A percentile compares a stretch with the other conserved stretches of the same genome.
Conservation (phyloP, 2,888 invertebrate species). For the Platycheirus albimanus region DNA sequence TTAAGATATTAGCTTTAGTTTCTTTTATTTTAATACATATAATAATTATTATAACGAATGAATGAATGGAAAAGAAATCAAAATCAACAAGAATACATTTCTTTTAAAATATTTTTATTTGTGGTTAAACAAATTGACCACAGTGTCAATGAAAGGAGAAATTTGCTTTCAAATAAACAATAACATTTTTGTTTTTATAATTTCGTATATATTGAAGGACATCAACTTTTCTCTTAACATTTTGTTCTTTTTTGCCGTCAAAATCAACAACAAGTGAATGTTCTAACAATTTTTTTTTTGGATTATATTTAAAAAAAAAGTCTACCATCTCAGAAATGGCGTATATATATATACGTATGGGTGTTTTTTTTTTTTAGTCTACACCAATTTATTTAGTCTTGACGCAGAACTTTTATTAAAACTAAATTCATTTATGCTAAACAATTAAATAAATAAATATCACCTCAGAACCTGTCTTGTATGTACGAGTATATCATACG, state of each 20-base stretch:
- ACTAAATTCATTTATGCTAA: neutral
- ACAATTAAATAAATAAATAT: neutral
- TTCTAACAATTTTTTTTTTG: neutral
- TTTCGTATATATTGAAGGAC: slow-evolving; percentile 44
- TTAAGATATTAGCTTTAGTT: too few species aligned
- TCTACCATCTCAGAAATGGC: neutral
- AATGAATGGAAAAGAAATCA: too few species aligned
- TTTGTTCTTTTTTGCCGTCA: neutral
- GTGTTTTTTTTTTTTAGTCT: too few species aligned
- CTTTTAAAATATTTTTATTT: too few species aligned
- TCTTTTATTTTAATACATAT: too few species aligned
- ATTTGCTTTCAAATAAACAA: too few species aligned
- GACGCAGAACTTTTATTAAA: neutral
- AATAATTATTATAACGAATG: too few species aligned
- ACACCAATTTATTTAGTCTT: neutral
- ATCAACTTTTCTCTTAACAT: slow-evolving; percentile 54
- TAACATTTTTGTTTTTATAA: too few species aligned
- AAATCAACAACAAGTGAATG: neutral
- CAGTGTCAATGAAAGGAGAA: too few species aligned
- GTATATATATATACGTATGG: slow-evolving; percentile 3
- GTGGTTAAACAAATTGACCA: too few species aligned
- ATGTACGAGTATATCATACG: too few species aligned
- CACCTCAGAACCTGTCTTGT: slow-evolving; percentile 8
- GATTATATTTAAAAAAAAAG: neutral
- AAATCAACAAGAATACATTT: too few species aligned